A percentile compares a stretch with the other conserved stretches of the same genome.
Evolutionary conservation across 2,113 vertebrate species (phyloP).

Genomic region (Ictalurus punctatus): DNA sequence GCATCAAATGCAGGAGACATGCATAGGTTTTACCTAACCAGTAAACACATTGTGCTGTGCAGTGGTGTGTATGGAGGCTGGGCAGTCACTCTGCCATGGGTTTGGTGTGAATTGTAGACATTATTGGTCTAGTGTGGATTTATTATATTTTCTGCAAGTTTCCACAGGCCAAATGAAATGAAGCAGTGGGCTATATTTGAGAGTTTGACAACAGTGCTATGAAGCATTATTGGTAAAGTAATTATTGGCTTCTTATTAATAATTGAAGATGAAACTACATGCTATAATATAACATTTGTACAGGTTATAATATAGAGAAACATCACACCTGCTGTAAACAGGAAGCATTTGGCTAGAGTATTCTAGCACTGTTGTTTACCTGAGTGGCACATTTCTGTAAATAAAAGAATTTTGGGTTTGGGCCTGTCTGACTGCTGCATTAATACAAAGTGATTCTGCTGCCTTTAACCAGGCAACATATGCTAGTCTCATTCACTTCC

Average conservation of each 20-base stretch:
- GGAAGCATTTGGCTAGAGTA: background rate
- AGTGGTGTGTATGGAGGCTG: background rate
- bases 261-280: background rate
- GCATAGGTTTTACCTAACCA: background rate
- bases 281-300: too few species aligned
- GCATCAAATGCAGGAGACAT: background rate
- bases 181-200: background rate
- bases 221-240: background rate
- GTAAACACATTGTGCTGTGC: background rate
- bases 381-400: background rate
- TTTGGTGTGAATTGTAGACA: background rate
- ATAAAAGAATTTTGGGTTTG: background rate
- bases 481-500: slow-evolving; percentile 4
- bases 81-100: background rate
- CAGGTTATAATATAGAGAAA: background rate
- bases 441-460: slow-evolving; percentile 1
- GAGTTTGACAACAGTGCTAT: background rate
- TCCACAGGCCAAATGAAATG: background rate
- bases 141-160: background rate
- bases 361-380: background rate
- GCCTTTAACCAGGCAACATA: slow-evolving; percentile 20
- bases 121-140: too few species aligned
- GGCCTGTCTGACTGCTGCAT: slow-evolving; percentile 1
- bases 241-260: background rate
- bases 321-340: background rate